Percentiles rank a stretch among this genome's conserved stretches.
Evolutionary conservation across 2,797 vertebrate genomes (phyloP).

Genomic region (Microchirus variegatus): DNA sequence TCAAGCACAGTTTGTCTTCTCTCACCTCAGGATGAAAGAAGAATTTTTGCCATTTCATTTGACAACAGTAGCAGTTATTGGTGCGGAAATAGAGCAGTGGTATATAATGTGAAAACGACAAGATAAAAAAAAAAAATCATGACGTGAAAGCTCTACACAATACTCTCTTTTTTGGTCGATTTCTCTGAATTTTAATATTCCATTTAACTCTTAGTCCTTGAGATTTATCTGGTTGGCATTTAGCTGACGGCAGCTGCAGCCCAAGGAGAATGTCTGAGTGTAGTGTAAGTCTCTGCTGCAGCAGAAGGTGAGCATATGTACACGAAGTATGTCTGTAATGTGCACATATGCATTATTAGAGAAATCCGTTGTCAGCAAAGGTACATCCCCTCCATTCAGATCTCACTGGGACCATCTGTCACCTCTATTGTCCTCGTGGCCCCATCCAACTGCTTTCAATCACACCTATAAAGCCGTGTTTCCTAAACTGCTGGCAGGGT

Average conservation of each 20-base stretch:
- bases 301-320: slow-evolving; percentile 1
- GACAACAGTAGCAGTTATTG: slow-evolving; percentile 1
- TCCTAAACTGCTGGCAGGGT: slow-evolving; percentile 12
- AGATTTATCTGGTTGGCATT: slow-evolving; percentile 72
- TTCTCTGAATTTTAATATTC: slow-evolving; percentile 71
- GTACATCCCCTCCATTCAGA: background rate
- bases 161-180: slow-evolving; percentile 60
- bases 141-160: slow-evolving; percentile 52
- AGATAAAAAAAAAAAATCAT: slow-evolving; percentile 25
- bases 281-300: background rate
- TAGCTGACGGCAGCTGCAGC: slow-evolving; percentile 48
- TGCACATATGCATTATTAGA: background rate
- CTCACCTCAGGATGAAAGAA: background rate
- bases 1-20: background rate
- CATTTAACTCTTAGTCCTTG: slow-evolving; percentile 61
- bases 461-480: slow-evolving; percentile 14
- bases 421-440: slow-evolving; percentile 4
- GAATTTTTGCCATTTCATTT: slow-evolving; percentile 4
- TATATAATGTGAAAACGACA: slow-evolving; percentile 7
- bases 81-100: too few relatives aligned
- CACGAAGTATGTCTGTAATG: background rate
- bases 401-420: background rate
- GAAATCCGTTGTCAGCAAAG: background rate
- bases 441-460: slow-evolving; percentile 16
- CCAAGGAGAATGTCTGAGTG: slow-evolving; percentile 40